A percentile compares a stretch with the other conserved stretches of the same genome.
Evolutionary conservation across 2,888 invertebrate genomes (phyloP).

Genomic region (Cactoblastis cactorum): DNA sequence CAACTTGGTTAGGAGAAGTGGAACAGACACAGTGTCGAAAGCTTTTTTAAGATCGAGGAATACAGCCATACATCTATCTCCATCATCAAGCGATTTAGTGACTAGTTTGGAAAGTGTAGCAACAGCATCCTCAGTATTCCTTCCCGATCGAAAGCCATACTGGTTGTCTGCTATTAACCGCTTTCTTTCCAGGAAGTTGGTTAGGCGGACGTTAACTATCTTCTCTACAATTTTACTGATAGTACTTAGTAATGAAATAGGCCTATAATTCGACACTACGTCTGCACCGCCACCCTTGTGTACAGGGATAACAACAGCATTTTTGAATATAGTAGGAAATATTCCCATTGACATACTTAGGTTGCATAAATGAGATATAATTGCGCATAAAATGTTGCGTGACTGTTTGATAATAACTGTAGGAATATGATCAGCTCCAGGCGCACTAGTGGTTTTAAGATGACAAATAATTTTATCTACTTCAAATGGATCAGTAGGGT

Average conservation of each 20-base stretch:
- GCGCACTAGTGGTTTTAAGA: neutral
- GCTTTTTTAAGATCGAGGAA: conserved; percentile 7
- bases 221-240: conserved; percentile 13
- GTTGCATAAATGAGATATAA: conserved; percentile 10
- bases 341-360: conserved; percentile 8
- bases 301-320: conserved; percentile 9
- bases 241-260: conserved; percentile 11
- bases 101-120: neutral
- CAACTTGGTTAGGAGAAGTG: too few species aligned
- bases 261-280: conserved; percentile 7
- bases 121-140: conserved; percentile 10
- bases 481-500: neutral
- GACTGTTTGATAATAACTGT: neutral
- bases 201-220: conserved; percentile 5
- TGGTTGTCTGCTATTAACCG: neutral
- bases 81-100: neutral
- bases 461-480: neutral
- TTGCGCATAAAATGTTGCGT: neutral
- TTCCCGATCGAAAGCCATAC: conserved; percentile 2
- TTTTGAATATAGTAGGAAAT: conserved; percentile 13
- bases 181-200: conserved; percentile 4
- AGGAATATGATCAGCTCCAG: neutral
- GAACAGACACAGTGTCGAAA: too few species aligned
- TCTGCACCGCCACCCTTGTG: conserved; percentile 14
- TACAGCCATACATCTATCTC: neutral